Conservation (phyloP, 2,888 invertebrate genomes). For the Chironomus riparius region DNA sequence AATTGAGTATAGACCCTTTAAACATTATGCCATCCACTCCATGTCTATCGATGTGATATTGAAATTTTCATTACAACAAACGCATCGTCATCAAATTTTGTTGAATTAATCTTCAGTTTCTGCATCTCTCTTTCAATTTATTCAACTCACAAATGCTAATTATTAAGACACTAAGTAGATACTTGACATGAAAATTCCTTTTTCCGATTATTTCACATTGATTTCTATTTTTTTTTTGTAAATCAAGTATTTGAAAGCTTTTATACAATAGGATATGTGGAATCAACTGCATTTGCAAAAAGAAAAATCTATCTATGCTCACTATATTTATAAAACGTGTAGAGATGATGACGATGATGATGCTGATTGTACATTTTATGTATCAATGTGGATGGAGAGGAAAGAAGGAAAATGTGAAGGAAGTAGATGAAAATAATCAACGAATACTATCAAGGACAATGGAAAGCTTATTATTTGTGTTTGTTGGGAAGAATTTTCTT, state of each 20-base stretch:
- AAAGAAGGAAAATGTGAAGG: neutral
- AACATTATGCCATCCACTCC: neutral
- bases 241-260: neutral
- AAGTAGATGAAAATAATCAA: neutral
- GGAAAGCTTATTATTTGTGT: neutral
- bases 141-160: neutral
- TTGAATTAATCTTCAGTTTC: neutral
- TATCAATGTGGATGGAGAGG: neutral
- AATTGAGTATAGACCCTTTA: neutral
- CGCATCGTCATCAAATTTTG: neutral
- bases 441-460: constrained; percentile 10
- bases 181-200: neutral
- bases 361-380: neutral
- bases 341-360: neutral
- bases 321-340: no score
- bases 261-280: no score
- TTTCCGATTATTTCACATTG: no score
- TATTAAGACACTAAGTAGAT: neutral
- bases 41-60: neutral
- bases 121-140: no score
- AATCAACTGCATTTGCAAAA: neutral
- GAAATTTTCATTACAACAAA: neutral
- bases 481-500: neutral
- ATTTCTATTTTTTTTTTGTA: neutral
- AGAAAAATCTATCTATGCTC: no score